These are phyloP conservation scores for Asbolus verrucosus DNA, from an alignment of 1,140 invertebrate genomes.

Conservation along the genomic window DNA sequence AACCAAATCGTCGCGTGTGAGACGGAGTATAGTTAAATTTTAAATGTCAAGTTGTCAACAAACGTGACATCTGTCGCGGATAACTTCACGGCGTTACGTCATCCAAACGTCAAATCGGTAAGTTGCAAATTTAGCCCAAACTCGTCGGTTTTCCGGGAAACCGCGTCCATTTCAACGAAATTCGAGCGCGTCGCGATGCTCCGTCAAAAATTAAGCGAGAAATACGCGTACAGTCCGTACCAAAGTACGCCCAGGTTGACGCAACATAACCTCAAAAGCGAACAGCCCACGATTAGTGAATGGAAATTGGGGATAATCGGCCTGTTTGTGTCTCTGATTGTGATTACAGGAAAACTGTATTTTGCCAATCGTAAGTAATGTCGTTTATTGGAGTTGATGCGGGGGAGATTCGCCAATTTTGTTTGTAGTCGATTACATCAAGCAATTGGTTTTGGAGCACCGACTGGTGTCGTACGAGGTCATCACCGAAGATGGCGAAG, in stretches of 20 bases:
- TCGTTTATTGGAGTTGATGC: not conserved
- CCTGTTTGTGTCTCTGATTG: conserved; percentile 55
- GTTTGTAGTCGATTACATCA: conserved; percentile 54
- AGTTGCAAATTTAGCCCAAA: not conserved
- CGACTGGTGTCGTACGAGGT: conserved; percentile 53
- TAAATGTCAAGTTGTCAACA: no score
- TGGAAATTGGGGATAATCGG: conserved; percentile 56
- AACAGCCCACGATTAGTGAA: conserved; percentile 50
- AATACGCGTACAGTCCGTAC: conserved; percentile 2
- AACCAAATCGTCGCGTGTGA: no score
- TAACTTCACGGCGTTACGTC: not conserved
- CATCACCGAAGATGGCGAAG: conserved; percentile 55
- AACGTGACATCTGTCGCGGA: no score
- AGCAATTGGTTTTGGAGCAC: conserved; percentile 24
- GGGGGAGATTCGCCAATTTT: not conserved
- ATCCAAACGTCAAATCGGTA: conserved; percentile 13
- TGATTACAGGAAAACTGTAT: conserved; percentile 55
- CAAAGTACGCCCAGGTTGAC: conserved; percentile 5
- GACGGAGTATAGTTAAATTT: no score
- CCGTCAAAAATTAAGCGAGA: conserved; percentile 47
- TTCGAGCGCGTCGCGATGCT: no score
- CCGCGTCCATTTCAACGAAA: no score
- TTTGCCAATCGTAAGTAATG: conserved; percentile 56
- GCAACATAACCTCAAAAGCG: conserved; percentile 40
- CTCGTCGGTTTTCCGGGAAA: no score